Base-by-base conservation (phyloP, 2,888 invertebrate genomes). In the Phragmatobia fuliginosa region DNA sequence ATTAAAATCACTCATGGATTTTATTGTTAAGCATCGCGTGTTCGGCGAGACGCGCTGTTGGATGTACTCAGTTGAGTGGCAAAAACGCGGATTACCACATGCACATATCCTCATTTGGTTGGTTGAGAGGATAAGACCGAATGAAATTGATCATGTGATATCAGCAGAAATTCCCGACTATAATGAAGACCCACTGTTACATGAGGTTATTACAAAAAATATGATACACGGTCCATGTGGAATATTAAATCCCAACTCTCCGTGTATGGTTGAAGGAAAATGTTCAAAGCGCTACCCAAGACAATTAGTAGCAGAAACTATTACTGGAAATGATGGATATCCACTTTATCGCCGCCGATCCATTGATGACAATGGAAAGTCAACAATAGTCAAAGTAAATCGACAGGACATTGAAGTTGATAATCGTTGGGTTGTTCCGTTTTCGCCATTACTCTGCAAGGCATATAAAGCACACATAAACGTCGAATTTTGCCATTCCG, bases 301-400 rank as follows among this genome's bases (percentile, higher is more conserved):
- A 18, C 25, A 18, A 41, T 68, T 68, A 58, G 21, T 68, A 41
- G 28, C 41, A 21, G 62, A 68, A 61, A 68, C 68, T 11, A 58
- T 62, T 38, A 68, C 41, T 16, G 68, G 41, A 14, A 58, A 68
- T 41, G 62, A 68, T 52, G 77, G 76, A 49, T 81, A 82, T 73
- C 80, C 81, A 70, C 21, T 80, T 2, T 80, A 81, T 80, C 76
- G 80, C 67, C 79, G 81, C 6, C 52, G 80, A 75, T 80, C 79
- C 11, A 66, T 58, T 49, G 81, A 58, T 67, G 77, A 82, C 68
- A 76, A 75, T 76, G 81, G 81, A 71, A 73, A 21, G 70, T 73
- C 79, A 72, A 74, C 71, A 77, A 72, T 74, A 68, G 71, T 82
- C 36, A 36, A 81, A 76, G 16, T 80, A 67, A 76, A 77, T 71